Evolutionary conservation across 2,113 vertebrate genomes (phyloP), one percentile per base, ranked within the genome.

Genomic region (Trochalopteron elliotii): DNA sequence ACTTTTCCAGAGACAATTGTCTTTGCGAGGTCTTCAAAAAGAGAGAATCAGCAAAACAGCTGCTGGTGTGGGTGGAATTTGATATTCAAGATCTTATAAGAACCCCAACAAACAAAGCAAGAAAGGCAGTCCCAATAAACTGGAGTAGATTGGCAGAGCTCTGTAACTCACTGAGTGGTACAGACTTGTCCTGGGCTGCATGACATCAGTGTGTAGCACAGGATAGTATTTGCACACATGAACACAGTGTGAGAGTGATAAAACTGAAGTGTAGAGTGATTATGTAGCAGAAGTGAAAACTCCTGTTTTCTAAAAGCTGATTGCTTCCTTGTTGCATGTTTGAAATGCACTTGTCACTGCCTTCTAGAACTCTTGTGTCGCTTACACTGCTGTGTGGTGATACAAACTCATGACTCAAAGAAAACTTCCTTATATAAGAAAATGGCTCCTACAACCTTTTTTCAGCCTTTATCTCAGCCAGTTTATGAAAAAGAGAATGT

Each of bases 141-240:
- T 0, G 1, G 12, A 76, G 63, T 35, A 65, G 53, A 33, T 9
- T 61, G 40, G 22, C 65, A 81, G 30, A 49, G 30, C 23, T 8
- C 30, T 72, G 31, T n/a, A 30, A 5, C 53, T 79, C 30, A 4
- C 15, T 37, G 30, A 37, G 28, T 13, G 31, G 4, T 65, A 27
- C 44, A 57, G 49, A 52, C 22, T 53, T 79, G 21, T 83, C 35
- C 42, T 1, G 1, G 44, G 16, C 37, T 89, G 56, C 35, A 23
- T 27, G 49, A 22, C 14, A 13, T 52, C 18, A 1, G 24, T 27
- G 39, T 15, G 45, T 31, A 55, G 47, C 39, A 67, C 40, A 67
- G 44, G 19, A 22, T 21, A 22, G 27, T 4, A 44, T 63, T 64
- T 69, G 49, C 40, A 35, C 5, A 3, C 0, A 0, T 60, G 42